phyloP scores from a whole-genome alignment of 92 coral and sea anemone genomes.

The Chrysogorgia sp. region DNA sequence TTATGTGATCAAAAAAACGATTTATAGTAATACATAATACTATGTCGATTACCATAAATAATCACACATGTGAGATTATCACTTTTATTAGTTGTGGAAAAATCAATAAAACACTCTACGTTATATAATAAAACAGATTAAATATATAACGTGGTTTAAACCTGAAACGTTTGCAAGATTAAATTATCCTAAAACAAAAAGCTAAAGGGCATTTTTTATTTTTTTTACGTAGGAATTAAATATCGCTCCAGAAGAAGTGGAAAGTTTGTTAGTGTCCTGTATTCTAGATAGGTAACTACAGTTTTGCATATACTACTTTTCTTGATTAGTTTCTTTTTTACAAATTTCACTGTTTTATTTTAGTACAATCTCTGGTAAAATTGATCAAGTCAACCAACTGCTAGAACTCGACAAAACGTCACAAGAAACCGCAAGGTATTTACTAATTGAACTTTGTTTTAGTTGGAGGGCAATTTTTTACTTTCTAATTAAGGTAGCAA shows the following conservation, averaged over 20 bases:
- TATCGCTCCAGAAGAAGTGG: conserved; percentile 97
- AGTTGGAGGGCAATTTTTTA: not conserved
- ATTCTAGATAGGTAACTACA: conserved; percentile 73
- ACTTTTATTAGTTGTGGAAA: too few species aligned
- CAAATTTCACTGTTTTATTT: not conserved
- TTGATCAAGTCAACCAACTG: conserved; percentile 97
- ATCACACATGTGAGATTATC: too few species aligned
- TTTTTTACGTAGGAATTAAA: conserved; percentile 73
- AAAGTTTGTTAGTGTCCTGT: conserved; percentile 92
- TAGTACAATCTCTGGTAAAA: conserved; percentile 96
- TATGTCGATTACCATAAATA: too few species aligned
- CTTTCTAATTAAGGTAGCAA: not conserved
- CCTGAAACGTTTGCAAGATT: too few species aligned
- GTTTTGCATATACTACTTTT: not conserved
- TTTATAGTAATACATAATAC: not conserved
- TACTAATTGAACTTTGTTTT: not conserved
- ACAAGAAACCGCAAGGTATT: conserved; percentile 83
- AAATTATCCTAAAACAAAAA: too few species aligned
- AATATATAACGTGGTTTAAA: too few species aligned
- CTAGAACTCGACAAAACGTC: conserved; percentile 85
- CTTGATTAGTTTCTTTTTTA: not conserved
- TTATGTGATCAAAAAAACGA: too few species aligned
- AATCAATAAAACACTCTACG: too few species aligned
- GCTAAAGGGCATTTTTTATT: not conserved
- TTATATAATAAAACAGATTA: too few species aligned